Base-by-base conservation (phyloP, 2,888 invertebrate genomes). In the Phanerotoma sp. region DNA sequence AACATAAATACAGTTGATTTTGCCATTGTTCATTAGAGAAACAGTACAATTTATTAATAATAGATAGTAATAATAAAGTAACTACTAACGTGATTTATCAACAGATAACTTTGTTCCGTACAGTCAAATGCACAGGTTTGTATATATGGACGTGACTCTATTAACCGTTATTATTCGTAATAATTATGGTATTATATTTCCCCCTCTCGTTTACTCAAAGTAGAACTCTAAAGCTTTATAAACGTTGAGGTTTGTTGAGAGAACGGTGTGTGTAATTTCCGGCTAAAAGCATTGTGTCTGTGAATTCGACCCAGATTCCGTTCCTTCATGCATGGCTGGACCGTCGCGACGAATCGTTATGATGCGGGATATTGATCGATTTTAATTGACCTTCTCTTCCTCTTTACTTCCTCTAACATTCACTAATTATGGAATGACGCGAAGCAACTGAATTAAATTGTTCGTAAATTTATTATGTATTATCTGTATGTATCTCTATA, bases 311-410 rank as follows among this genome's bases (percentile, higher is more conserved):
- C 46, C 9, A 35, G 15, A 53, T 46, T 37, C 18, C 13, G 22
- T 47, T 53, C 21, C 21, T 53, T 41, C 18, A 53, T 53, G 41
- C 46, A 53, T 18, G 33, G 47, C 16, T 47, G 41, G 33, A 53
- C 40, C 22, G 35, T 30, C 30, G 30, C 18, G 15, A 30, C 21
- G 18, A 21, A 46, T 10, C 46, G 40, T 53, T 16, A 47, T 53
- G 46, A 53, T 46, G 46, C 40, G 40, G 41, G 30, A 53, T 46
- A 53, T 53, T 47, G 52, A 46, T 46, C 38, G 32, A 53, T 53
- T 47, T 53, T 53, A 53, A 53, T 53, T 40, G 46, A 18, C 52
- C 46, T 46, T 20, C 20, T 45, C 30, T 32, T 30, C 45, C 44
- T 30, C n/a, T 30, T 18, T 40, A 21, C 30, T 49, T 20, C 13